Conservation (phyloP, 1,140 invertebrate genomes). For the Cephus cinctus region DNA sequence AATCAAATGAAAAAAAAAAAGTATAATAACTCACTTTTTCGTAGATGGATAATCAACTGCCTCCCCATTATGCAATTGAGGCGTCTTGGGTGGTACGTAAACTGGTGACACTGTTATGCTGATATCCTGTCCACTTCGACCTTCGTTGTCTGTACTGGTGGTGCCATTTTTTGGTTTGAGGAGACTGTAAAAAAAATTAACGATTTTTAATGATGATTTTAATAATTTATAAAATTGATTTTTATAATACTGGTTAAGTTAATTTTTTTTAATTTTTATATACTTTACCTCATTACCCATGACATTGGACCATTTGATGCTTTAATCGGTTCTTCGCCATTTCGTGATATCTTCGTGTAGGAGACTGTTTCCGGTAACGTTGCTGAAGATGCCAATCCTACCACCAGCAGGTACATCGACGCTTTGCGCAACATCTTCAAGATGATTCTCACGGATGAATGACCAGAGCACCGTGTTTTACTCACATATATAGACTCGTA, state of each 20-base stretch:
- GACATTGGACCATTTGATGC: slow-evolving; percentile 3
- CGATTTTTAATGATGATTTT: too few relatives aligned
- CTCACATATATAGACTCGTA: slow-evolving; percentile 45
- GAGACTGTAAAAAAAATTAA: too few relatives aligned
- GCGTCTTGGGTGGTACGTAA: slow-evolving; percentile 24
- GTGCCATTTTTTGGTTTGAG: too few relatives aligned
- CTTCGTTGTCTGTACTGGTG: too few relatives aligned
- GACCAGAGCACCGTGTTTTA: slow-evolving; percentile 9
- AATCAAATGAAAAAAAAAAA: not conserved
- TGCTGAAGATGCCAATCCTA: slow-evolving; percentile 17
- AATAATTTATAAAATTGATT: too few relatives aligned
- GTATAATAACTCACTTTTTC: slow-evolving; percentile 25
- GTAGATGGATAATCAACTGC: slow-evolving; percentile 31
- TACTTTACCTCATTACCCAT: slow-evolving; percentile 24
- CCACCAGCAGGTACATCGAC: slow-evolving; percentile 19
- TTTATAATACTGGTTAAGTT: too few relatives aligned
- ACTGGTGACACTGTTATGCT: slow-evolving; percentile 37
- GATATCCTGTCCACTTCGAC: slow-evolving; percentile 27
- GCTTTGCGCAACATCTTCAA: slow-evolving; percentile 30
- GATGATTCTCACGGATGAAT: slow-evolving; percentile 26
- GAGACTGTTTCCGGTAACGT: slow-evolving; percentile 29
- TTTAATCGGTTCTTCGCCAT: slow-evolving; percentile 24
- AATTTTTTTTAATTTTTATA: too few relatives aligned
- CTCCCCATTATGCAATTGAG: slow-evolving; percentile 39
- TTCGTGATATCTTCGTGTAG: slow-evolving; percentile 44